These are phyloP conservation scores for Empis livida DNA, from an alignment of 2,888 invertebrate species.

Conservation along the genomic window DNA sequence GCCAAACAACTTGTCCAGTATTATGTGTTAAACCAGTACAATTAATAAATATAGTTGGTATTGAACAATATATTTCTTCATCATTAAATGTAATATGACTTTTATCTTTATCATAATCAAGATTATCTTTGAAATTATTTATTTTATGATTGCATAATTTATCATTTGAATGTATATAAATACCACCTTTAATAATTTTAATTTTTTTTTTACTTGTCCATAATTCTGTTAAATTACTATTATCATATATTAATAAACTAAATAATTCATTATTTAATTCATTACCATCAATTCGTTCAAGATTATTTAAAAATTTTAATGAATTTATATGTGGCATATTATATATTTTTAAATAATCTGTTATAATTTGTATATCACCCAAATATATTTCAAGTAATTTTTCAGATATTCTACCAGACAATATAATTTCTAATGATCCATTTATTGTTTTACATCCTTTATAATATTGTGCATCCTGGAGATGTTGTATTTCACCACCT, in stretches of 20 bases:
- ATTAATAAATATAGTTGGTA: neutral
- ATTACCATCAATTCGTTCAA: conserved; percentile 53
- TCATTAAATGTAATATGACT: conserved; percentile 54
- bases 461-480: conserved; percentile 39
- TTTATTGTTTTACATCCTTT: conserved; percentile 67
- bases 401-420: conserved; percentile 34
- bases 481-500: no score
- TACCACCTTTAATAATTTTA: conserved; percentile 39
- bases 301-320: conserved; percentile 58
- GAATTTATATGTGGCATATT: conserved; percentile 51
- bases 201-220: conserved; percentile 31
- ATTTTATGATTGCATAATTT: conserved; percentile 62
- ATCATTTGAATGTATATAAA: conserved; percentile 67
- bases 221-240: conserved; percentile 57
- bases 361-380: conserved; percentile 55
- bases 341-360: conserved; percentile 57
- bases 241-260: conserved; percentile 57
- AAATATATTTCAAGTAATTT: conserved; percentile 51
- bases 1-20: conserved; percentile 2
- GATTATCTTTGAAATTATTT: conserved; percentile 38
- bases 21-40: conserved; percentile 18
- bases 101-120: conserved; percentile 35
- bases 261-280: conserved; percentile 40
- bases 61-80: conserved; percentile 49
- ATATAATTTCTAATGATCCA: conserved; percentile 46